phyloP scores from a whole-genome alignment of 2,888 invertebrate genomes.

The Diarsia mendica region DNA sequence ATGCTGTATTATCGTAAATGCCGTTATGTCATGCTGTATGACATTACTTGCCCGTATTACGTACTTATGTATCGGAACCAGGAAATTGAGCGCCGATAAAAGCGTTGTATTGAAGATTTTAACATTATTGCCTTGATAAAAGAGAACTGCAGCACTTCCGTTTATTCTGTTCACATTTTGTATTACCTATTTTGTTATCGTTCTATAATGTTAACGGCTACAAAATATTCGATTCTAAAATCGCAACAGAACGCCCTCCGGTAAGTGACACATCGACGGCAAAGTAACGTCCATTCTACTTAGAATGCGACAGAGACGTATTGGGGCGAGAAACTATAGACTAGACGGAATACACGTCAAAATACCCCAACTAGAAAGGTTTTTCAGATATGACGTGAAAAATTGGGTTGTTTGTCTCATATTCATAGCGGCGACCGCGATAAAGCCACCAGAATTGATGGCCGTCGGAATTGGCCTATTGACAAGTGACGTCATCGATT shows the following conservation, averaged over 20 bases:
- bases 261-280: conserved; percentile 37
- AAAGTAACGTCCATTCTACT: conserved; percentile 39
- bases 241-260: conserved; percentile 9
- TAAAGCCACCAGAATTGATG: conserved; percentile 77
- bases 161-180: conserved; percentile 18
- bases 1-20: conserved; percentile 67
- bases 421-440: conserved; percentile 69
- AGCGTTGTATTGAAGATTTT: conserved; percentile 31
- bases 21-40: conserved; percentile 67
- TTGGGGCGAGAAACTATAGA: conserved; percentile 39
- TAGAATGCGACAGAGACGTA: conserved; percentile 44
- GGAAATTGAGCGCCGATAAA: conserved; percentile 54
- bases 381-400: conserved; percentile 64
- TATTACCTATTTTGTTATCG: conserved; percentile 21
- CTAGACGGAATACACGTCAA: conserved; percentile 39
- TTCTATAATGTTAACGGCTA: conserved; percentile 29
- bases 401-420: conserved; percentile 72
- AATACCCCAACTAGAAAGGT: conserved; percentile 44
- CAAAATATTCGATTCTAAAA: conserved; percentile 40
- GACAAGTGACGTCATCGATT: conserved; percentile 75
- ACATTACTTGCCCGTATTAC: conserved; percentile 56
- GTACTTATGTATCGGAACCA: conserved; percentile 53
- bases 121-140: conserved; percentile 20
- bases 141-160: conserved; percentile 35
- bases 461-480: conserved; percentile 73